Percentiles rank a stretch among this genome's conserved stretches.
These are phyloP conservation scores for Periphyllus acericola DNA, from an alignment of 2,888 invertebrate species.

Conservation along the genomic window DNA sequence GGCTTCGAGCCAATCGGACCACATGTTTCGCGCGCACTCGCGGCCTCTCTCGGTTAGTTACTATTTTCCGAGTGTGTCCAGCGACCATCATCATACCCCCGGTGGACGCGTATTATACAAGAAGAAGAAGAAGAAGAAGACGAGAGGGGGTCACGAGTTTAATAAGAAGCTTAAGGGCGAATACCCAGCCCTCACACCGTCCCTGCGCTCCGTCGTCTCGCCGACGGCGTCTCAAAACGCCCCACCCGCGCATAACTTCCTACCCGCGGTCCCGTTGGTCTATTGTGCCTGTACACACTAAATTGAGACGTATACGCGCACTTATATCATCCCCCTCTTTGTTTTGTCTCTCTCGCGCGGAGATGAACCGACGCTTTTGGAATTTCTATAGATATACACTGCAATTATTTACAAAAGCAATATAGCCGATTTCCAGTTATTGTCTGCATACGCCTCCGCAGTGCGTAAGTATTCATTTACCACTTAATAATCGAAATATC, in stretches of 20 bases:
- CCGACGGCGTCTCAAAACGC: background rate
- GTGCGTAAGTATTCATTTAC: background rate
- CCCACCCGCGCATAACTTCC: background rate
- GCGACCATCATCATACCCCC: background rate
- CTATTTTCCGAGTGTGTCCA: constrained; percentile 27
- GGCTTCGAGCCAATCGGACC: constrained; percentile 24
- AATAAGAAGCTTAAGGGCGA: constrained; percentile 50
- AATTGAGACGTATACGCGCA: constrained; percentile 29
- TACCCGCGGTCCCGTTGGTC: background rate
- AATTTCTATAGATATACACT: constrained; percentile 15
- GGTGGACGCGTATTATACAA: background rate
- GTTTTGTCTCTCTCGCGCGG: background rate
- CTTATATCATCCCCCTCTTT: background rate
- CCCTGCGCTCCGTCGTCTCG: background rate
- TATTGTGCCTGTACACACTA: constrained; percentile 11
- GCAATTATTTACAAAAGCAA: constrained; percentile 41
- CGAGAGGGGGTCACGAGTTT: constrained; percentile 26
- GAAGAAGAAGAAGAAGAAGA: background rate
- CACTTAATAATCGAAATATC: background rate
- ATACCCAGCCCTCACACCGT: background rate
- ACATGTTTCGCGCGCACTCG: constrained; percentile 33
- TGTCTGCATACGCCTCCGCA: constrained; percentile 2
- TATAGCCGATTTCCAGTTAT: constrained; percentile 27
- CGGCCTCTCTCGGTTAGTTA: background rate
- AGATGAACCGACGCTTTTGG: constrained; percentile 33